Percentiles rank a stretch among this genome's conserved stretches.
phyloP scores from a whole-genome alignment of 2,113 vertebrate genomes.

The Sclerurus mexicanus region DNA sequence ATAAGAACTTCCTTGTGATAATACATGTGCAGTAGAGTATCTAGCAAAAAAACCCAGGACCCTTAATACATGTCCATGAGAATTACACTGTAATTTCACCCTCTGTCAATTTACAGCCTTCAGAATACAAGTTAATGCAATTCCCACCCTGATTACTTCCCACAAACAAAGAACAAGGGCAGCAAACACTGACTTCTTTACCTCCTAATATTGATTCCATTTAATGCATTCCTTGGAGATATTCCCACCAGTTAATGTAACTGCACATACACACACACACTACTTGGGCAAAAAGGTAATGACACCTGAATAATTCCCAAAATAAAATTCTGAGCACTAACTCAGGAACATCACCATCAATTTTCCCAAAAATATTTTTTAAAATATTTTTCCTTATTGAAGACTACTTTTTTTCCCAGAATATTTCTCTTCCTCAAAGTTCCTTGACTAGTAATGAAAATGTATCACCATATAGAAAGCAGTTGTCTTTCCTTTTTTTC shows the following conservation, averaged over 20 bases:
- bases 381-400: not conserved
- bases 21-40: not conserved
- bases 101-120: not conserved
- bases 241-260: not conserved
- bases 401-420: not conserved
- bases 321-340: not conserved
- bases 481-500: fast-evolving
- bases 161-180: not conserved
- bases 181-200: not conserved
- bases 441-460: not conserved
- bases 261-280: not conserved
- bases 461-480: not conserved
- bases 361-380: not conserved
- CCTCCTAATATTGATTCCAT: not conserved
- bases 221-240: not conserved
- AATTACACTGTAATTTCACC: not conserved
- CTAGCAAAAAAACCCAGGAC: not conserved
- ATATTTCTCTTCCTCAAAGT: not conserved
- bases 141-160: not conserved
- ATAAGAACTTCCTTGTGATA: not conserved
- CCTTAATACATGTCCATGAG: not conserved
- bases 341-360: not conserved
- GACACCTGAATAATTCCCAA: not conserved
- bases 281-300: not conserved
- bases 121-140: not conserved